Conservation (phyloP, 2,113 vertebrate species). For the Xenotilapia flavipinnis region DNA sequence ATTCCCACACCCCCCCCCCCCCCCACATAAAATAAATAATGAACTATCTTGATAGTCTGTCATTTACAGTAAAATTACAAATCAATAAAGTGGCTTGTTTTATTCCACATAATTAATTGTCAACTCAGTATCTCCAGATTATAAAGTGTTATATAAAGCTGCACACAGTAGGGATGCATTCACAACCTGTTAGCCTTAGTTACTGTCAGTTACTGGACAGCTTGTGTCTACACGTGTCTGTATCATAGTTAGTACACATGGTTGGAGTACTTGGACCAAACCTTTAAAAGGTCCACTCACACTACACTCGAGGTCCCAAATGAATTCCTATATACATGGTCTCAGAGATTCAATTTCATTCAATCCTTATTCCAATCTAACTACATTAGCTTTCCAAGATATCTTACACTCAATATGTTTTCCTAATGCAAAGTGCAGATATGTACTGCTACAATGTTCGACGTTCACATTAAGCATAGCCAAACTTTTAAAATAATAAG, state of each 20-base stretch:
- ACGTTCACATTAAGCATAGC: neutral
- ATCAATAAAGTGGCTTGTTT: neutral
- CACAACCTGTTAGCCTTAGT: neutral
- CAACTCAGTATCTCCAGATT: neutral
- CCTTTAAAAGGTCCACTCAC: neutral
- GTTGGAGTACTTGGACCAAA: neutral
- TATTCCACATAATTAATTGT: neutral
- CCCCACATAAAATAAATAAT: neutral
- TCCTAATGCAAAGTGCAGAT: neutral
- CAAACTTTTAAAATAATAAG: neutral
- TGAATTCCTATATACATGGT: neutral
- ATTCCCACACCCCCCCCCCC: no score
- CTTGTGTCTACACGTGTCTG: neutral
- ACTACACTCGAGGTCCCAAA: neutral
- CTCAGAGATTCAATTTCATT: neutral
- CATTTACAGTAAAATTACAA: neutral
- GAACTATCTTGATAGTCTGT: neutral
- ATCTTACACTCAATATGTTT: neutral
- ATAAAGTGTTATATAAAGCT: neutral
- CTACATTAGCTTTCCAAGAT: neutral
- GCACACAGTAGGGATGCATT: neutral
- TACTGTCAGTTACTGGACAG: neutral
- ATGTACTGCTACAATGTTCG: neutral
- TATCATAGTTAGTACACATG: neutral
- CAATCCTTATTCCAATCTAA: neutral